Percentiles rank a stretch among this genome's conserved stretches.
Evolutionary conservation across 2,113 vertebrate genomes (phyloP).

Genomic region (Bufo gargarizans): DNA sequence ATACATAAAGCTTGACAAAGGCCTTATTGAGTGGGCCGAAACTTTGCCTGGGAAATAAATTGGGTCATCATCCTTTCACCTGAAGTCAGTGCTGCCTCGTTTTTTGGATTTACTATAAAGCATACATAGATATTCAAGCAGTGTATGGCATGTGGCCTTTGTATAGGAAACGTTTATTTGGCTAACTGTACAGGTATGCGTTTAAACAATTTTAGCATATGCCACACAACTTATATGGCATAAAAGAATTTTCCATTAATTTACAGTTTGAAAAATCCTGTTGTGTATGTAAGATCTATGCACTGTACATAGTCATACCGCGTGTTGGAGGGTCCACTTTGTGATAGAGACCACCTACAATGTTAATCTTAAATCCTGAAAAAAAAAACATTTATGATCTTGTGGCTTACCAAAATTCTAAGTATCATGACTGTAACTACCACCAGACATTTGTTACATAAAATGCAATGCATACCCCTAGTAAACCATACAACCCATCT

Average conservation of each 20-base stretch:
- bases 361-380: neutral
- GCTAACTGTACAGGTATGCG: neutral
- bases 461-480: neutral
- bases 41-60: too few relatives aligned
- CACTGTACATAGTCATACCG: neutral
- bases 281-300: conserved; percentile 1
- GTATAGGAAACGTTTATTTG: neutral
- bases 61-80: too few relatives aligned
- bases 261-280: conserved; percentile 8
- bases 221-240: neutral
- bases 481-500: neutral
- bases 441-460: neutral
- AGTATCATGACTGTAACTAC: neutral
- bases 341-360: conserved; percentile 25
- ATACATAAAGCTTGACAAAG: too few relatives aligned
- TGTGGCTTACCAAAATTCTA: conserved; percentile 13
- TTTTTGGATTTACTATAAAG: neutral
- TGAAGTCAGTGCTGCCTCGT: too few relatives aligned
- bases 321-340: neutral
- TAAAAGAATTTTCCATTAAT: conserved; percentile 5
- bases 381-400: conserved; percentile 28
- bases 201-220: neutral
- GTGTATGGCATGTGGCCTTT: neutral
- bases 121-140: neutral
- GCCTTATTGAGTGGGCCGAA: too few relatives aligned